Conservation (phyloP, 1,140 invertebrate species). For the Aphaenogaster ashmeadi region DNA sequence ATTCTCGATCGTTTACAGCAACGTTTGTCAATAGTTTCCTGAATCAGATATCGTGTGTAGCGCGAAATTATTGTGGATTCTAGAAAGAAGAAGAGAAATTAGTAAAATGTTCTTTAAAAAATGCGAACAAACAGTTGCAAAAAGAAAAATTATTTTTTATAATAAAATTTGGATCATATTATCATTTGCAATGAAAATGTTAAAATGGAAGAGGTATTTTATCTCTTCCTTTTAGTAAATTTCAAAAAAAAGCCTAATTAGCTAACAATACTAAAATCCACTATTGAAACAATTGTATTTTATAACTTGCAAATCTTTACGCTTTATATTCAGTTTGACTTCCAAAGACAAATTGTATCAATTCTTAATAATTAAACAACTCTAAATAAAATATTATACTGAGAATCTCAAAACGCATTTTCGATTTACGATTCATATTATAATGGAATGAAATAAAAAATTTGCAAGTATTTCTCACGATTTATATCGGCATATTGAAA, state of each 20-base stretch:
- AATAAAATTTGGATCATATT: background rate
- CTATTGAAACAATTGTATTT: background rate
- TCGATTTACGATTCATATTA: background rate
- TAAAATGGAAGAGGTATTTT: background rate
- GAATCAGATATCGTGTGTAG: background rate
- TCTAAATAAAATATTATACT: background rate
- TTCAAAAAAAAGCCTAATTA: background rate
- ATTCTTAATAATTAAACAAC: background rate
- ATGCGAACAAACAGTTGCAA: background rate
- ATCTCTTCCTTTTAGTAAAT: background rate
- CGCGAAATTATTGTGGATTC: background rate
- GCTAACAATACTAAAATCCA: background rate
- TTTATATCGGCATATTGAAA: constrained; percentile 11
- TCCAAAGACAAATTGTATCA: background rate
- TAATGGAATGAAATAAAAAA: background rate
- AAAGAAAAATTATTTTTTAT: constrained; percentile 7
- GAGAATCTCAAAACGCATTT: background rate
- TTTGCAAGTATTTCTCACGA: background rate
- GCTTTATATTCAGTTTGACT: background rate
- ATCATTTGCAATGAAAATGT: background rate
- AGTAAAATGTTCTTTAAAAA: background rate
- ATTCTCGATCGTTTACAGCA: background rate
- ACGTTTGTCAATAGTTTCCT: background rate
- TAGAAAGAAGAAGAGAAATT: background rate
- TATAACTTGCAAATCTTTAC: background rate